A percentile compares a stretch with the other conserved stretches of the same genome.
phyloP scores from a whole-genome alignment of 2,113 vertebrate genomes.

The Dinomys branickii region DNA sequence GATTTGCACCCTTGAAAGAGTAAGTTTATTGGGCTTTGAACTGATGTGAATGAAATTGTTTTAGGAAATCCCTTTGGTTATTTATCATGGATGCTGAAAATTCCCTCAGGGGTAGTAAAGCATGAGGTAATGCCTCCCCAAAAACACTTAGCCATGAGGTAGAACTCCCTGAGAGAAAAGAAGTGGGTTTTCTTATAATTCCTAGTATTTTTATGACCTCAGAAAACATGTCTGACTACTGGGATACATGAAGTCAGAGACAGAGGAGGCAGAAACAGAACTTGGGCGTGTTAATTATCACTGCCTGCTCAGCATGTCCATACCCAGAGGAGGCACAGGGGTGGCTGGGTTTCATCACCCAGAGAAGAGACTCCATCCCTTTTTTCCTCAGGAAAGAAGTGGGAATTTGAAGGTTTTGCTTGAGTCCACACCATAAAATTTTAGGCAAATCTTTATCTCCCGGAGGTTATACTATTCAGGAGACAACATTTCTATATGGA shows the following conservation, averaged over 20 bases:
- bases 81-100: constrained; percentile 10
- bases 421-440: background rate
- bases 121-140: background rate
- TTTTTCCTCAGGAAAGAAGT: background rate
- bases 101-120: background rate
- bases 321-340: background rate
- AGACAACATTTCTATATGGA: background rate
- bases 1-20: background rate
- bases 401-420: background rate
- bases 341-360: background rate
- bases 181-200: background rate
- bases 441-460: constrained; percentile 18
- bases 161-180: background rate
- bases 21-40: background rate
- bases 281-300: background rate
- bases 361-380: background rate
- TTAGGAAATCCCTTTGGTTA: constrained; percentile 33
- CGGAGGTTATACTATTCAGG: background rate
- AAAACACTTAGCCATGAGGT: background rate
- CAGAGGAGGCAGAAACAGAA: background rate
- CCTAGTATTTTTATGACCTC: background rate
- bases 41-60: background rate
- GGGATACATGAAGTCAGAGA: background rate
- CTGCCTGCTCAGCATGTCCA: background rate
- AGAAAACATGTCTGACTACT: background rate